phyloP scores from a whole-genome alignment of 2,888 invertebrate species.

The Drosophila kanekoi region DNA sequence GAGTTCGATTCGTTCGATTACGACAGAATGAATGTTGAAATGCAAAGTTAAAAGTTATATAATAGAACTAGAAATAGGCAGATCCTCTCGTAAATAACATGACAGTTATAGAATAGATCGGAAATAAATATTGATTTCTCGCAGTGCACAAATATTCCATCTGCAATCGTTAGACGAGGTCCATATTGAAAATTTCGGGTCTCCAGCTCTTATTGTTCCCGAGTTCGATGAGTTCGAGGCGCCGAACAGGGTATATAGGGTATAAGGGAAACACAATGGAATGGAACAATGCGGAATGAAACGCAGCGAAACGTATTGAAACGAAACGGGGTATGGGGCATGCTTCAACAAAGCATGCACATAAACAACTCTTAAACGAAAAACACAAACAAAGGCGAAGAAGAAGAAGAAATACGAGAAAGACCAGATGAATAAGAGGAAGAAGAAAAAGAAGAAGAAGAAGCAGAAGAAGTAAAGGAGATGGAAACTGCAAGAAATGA shows the following conservation, averaged over 20 bases:
- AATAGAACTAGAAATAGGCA: too few species aligned
- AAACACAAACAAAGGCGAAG: not conserved
- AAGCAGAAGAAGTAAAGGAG: slow-evolving; percentile 21
- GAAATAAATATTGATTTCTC: too few species aligned
- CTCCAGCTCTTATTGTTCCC: too few species aligned
- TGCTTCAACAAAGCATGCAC: slow-evolving; percentile 18
- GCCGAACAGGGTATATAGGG: not conserved
- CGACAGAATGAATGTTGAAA: too few species aligned
- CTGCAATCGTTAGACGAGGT: too few species aligned
- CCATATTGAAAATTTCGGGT: too few species aligned
- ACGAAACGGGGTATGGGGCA: slow-evolving; percentile 33
- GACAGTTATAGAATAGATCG: too few species aligned
- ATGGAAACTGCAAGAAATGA: slow-evolving; percentile 48
- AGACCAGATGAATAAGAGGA: not conserved
- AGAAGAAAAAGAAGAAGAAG: slow-evolving; percentile 14
- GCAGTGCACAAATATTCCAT: not conserved
- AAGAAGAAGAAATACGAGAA: slow-evolving; percentile 11
- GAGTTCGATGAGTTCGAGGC: too few species aligned
- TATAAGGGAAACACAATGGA: slow-evolving; percentile 17
- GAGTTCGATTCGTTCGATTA: not conserved
- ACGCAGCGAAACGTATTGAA: slow-evolving; percentile 34
- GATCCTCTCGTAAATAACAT: too few species aligned
- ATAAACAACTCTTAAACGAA: slow-evolving; percentile 38
- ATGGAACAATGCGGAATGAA: slow-evolving; percentile 33
- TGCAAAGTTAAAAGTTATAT: too few species aligned